phyloP scores from a whole-genome alignment of 30 jellyfish, hydroid and myxozoan genomes.

The Chrysaora quinquecirrha region DNA sequence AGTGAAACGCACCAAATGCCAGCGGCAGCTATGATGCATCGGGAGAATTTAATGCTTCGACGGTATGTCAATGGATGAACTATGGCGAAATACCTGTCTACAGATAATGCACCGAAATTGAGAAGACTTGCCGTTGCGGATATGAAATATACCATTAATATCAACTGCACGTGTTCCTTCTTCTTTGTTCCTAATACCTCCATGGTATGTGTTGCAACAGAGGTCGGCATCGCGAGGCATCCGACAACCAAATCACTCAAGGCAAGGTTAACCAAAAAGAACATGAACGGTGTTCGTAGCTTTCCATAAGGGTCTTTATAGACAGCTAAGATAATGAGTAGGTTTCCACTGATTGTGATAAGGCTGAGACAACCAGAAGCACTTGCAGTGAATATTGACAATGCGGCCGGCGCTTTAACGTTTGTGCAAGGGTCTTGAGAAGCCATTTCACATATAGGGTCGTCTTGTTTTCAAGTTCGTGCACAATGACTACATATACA shows the following conservation, averaged over 20 bases:
- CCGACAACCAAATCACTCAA: slow-evolving; percentile 84
- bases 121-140: slow-evolving; percentile 79
- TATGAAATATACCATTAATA: slow-evolving; percentile 58
- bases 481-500: too few species aligned
- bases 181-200: slow-evolving; percentile 71
- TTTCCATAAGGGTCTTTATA: slow-evolving; percentile 72
- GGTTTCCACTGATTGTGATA: slow-evolving; percentile 65
- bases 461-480: neutral
- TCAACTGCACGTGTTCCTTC: slow-evolving; percentile 51
- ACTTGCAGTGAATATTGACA: slow-evolving; percentile 74
- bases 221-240: slow-evolving; percentile 67
- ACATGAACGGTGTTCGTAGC: slow-evolving; percentile 92
- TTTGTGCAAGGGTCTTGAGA: slow-evolving; percentile 48
- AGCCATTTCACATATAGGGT: neutral
- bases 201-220: slow-evolving; percentile 81
- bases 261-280: slow-evolving; percentile 76
- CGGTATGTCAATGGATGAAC: slow-evolving; percentile 62
- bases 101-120: slow-evolving; percentile 75
- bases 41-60: slow-evolving; percentile 17
- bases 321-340: slow-evolving; percentile 73
- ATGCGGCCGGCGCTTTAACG: slow-evolving; percentile 72
- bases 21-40: slow-evolving; percentile 44
- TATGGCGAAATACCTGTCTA: slow-evolving; percentile 80
- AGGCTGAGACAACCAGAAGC: slow-evolving; percentile 48
- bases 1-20: slow-evolving; percentile 62